Evolutionary conservation across 2,888 invertebrate genomes (phyloP).

Genomic region (Chloroclysta siterata): DNA sequence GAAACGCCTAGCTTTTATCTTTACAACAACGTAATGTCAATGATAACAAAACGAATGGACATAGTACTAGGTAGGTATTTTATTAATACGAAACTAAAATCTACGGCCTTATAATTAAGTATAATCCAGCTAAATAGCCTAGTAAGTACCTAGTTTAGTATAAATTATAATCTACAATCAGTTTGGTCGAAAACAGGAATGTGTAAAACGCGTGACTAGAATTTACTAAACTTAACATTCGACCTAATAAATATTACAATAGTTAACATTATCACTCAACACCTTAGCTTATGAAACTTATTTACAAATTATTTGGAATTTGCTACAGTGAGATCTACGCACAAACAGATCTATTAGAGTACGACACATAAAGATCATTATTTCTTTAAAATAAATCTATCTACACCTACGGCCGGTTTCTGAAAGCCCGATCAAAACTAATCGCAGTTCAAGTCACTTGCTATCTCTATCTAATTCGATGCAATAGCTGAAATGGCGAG

Average conservation of each 20-base stretch:
- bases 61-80: background rate
- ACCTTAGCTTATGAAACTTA: constrained; percentile 44
- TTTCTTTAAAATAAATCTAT: too few species aligned
- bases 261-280: constrained; percentile 69
- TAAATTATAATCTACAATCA: constrained; percentile 50
- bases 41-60: background rate
- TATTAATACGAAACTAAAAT: constrained; percentile 7
- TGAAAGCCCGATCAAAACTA: too few species aligned
- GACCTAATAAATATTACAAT: constrained; percentile 80
- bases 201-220: constrained; percentile 84
- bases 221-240: constrained; percentile 84
- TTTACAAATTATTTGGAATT: constrained; percentile 56
- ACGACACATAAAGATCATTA: constrained; percentile 12
- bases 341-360: constrained; percentile 48
- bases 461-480: too few species aligned
- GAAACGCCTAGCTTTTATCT: background rate
- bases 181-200: constrained; percentile 85
- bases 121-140: constrained; percentile 19
- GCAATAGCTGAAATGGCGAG: too few species aligned
- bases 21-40: background rate
- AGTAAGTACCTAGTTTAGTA: constrained; percentile 13
- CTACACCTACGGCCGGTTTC: too few species aligned
- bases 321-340: constrained; percentile 76
- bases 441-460: too few species aligned
- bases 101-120: constrained; percentile 7